These are phyloP conservation scores for Atta colombica DNA, from an alignment of 1,140 invertebrate species.

Conservation along the genomic window DNA sequence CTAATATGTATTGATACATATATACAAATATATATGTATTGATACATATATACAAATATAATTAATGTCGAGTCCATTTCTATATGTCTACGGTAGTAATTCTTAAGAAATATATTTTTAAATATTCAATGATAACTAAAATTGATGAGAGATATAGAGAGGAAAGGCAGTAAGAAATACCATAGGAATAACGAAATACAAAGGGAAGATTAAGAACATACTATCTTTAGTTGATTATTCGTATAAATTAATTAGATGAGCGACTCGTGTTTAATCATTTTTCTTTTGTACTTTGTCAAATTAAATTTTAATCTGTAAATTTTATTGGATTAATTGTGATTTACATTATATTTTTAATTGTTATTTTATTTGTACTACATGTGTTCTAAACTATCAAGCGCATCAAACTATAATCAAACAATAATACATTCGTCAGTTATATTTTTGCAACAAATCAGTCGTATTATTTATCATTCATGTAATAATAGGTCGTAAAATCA, in stretches of 20 bases:
- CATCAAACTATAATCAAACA: too few relatives aligned
- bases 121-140: background rate
- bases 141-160: background rate
- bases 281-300: background rate
- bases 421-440: too few relatives aligned
- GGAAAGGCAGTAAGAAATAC: too few relatives aligned
- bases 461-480: too few relatives aligned
- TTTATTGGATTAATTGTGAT: background rate
- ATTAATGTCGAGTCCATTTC: background rate
- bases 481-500: too few relatives aligned
- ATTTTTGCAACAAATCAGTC: too few relatives aligned
- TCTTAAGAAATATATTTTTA: background rate
- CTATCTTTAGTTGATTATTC: constrained; percentile 35
- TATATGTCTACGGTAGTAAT: background rate
- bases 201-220: background rate
- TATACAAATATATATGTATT: background rate
- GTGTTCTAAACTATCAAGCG: background rate
- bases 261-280: background rate
- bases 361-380: constrained; percentile 23
- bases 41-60: background rate
- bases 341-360: constrained; percentile 18
- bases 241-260: background rate
- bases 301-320: background rate
- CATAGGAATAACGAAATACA: background rate
- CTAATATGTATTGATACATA: background rate